These are phyloP conservation scores for Procambarus clarkii DNA, from an alignment of 1,140 invertebrate species.

Conservation along the genomic window DNA sequence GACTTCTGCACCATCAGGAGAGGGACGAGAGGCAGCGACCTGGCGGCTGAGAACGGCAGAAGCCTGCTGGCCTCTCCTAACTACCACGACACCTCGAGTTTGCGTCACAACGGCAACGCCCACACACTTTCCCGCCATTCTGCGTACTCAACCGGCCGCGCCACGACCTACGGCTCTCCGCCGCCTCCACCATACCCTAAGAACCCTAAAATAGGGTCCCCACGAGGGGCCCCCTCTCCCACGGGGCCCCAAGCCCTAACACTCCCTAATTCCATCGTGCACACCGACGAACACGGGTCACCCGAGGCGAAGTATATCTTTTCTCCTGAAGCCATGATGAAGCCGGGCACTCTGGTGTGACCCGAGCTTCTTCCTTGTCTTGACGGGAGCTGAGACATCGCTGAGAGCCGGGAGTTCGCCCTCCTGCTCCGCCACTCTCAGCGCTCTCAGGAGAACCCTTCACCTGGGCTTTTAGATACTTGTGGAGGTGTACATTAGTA, in stretches of 20 bases:
- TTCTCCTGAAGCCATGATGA: constrained; percentile 60
- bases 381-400: background rate
- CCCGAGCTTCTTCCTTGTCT: background rate
- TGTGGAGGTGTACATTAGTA: too few species aligned
- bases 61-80: background rate
- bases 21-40: constrained; percentile 27
- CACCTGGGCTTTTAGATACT: too few species aligned
- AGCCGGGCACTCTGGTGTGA: constrained; percentile 57
- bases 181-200: constrained; percentile 48
- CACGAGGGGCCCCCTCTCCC: constrained; percentile 26
- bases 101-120: constrained; percentile 53
- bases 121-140: constrained; percentile 48
- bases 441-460: too few species aligned
- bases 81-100: constrained; percentile 23
- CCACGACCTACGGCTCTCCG: constrained; percentile 35
- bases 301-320: constrained; percentile 55
- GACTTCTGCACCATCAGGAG: constrained; percentile 61
- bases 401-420: background rate
- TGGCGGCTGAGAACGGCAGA: background rate
- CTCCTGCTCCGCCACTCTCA: too few species aligned
- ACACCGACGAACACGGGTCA: background rate
- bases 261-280: background rate
- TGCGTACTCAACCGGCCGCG: constrained; percentile 23
- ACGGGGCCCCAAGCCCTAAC: background rate
- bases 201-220: constrained; percentile 44